A percentile compares a stretch with the other conserved stretches of the same genome.
phyloP scores from a whole-genome alignment of 2,888 invertebrate genomes.

The Magallana nippona region DNA sequence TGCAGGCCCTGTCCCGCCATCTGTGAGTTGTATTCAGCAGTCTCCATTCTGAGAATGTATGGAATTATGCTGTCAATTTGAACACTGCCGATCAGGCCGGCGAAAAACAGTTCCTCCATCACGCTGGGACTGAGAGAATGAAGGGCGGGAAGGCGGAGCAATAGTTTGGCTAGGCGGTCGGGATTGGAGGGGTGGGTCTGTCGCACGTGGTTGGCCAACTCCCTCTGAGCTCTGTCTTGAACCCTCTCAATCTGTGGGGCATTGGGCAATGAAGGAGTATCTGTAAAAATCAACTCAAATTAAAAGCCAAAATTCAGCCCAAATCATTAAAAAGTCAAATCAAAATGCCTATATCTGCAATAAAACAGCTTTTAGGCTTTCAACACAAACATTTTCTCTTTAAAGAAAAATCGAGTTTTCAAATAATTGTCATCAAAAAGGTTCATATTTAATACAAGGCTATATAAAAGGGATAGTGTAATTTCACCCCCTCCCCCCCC shows the following conservation, averaged over 20 bases:
- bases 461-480: no score
- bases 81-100: conserved; percentile 94
- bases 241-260: conserved; percentile 83
- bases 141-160: conserved; percentile 81
- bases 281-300: conserved; percentile 67
- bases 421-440: no score
- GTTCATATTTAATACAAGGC: no score
- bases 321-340: no score
- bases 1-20: conserved; percentile 70
- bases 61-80: conserved; percentile 97
- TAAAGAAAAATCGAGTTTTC: no score
- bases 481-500: no score
- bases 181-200: conserved; percentile 80
- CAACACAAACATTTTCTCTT: no score
- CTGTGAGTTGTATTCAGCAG: conserved; percentile 77
- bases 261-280: conserved; percentile 82
- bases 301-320: no score
- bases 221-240: conserved; percentile 85
- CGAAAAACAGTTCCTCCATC: conserved; percentile 96
- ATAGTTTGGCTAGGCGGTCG: conserved; percentile 95
- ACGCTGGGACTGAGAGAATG: conserved; percentile 86
- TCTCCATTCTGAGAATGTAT: conserved; percentile 87
- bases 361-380: no score
- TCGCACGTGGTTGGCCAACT: conserved; percentile 80
- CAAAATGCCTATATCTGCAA: no score